phyloP scores from a whole-genome alignment of 2,113 vertebrate species.

The Cyanistes caeruleus region DNA sequence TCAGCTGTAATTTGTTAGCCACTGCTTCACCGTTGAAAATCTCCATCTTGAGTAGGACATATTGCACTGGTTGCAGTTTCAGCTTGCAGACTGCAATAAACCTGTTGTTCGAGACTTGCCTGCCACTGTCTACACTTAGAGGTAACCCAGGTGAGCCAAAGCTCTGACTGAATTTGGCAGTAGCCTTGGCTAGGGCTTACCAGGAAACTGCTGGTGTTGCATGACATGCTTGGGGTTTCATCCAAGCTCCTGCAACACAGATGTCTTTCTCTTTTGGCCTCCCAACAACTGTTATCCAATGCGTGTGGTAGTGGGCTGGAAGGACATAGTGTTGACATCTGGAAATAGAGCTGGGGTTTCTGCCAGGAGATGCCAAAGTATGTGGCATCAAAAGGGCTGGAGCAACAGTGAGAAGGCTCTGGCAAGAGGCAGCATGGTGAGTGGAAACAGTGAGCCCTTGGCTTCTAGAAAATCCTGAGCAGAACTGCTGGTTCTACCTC shows the following conservation, averaged over 20 bases:
- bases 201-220: not conserved
- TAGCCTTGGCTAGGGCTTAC: not conserved
- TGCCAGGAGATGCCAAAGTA: not conserved
- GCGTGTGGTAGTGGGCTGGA: not conserved
- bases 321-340: not conserved
- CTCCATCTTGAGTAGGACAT: not conserved
- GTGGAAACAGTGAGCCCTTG: not conserved
- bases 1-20: not conserved
- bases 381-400: not conserved
- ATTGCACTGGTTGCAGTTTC: not conserved
- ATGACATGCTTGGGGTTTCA: not conserved
- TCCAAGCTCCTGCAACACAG: accelerated
- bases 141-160: not conserved
- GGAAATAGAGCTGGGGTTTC: not conserved
- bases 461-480: not conserved
- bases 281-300: not conserved
- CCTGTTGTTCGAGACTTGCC: not conserved
- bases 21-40: not conserved
- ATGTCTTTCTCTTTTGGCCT: not conserved
- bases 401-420: not conserved
- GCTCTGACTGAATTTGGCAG: not conserved
- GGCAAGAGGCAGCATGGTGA: not conserved
- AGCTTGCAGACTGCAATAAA: not conserved
- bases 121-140: not conserved
- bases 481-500: not conserved